Base-by-base conservation (phyloP, 2,888 invertebrate genomes). In the Macaria notata region DNA sequence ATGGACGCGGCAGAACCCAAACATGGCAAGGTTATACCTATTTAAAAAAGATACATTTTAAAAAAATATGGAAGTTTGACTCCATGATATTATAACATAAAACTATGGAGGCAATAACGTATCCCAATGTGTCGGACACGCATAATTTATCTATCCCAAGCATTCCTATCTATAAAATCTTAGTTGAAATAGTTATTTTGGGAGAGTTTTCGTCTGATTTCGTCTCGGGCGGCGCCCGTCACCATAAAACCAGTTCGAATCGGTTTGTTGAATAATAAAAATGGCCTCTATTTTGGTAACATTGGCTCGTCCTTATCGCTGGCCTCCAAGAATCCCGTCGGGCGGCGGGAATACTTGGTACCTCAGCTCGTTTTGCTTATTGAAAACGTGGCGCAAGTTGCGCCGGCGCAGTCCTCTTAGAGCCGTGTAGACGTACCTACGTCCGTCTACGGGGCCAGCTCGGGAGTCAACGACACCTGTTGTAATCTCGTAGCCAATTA, bases 251-350 rank as follows among this genome's bases (percentile, higher is more conserved):
- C 84, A 83, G 86, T 85, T 81, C 75, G 78, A 79, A 82, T 81
- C 76, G 76, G 76, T 84, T 83, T 81, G 78, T 77, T 79, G 83
- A 84, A 86, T 78, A 83, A 83, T 83, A 83, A 81, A 79, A 80
- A 77, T 79, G 75, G 81, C 78, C 83, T 85, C 84, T 85, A 86
- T 88, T 87, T 87, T 79, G 80, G 84, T 86, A 85, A 79, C 83
- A 72, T 72, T 74, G 83, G 78, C 78, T 81, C 72, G 82, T 77
- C 74, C 79, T 84, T 81, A 80, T 80, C 81, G 81, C 42, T 78
- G 41, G 81, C 77, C 78, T 78, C 78, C 70, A 64, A 69, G 71
- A 71, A 72, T 70, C 70, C 71, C 68, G 68, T 55, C 69, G 43
- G 54, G 9, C 45, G 48, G 38, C 52, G 39, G 58, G 58, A 54